phyloP scores from a whole-genome alignment of 2,113 vertebrate species.

The Zapus hudsonius region DNA sequence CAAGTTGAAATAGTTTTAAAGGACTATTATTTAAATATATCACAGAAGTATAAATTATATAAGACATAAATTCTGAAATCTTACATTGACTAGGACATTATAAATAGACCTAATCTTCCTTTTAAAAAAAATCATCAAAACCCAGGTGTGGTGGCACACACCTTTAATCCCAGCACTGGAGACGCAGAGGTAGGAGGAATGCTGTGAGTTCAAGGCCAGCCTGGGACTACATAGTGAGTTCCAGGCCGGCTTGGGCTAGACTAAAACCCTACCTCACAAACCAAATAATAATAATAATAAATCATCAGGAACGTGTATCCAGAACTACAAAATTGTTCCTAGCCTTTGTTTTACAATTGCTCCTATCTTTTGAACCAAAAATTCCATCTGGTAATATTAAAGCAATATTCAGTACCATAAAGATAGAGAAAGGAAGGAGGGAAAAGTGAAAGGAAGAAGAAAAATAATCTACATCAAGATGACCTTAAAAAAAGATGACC shows the following conservation, averaged over 20 bases:
- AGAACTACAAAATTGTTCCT: not conserved
- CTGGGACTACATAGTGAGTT: too few relatives aligned
- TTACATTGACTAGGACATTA: not conserved
- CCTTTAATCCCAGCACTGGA: too few relatives aligned
- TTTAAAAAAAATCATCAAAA: constrained; percentile 32
- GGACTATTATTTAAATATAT: not conserved
- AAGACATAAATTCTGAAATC: constrained; percentile 46
- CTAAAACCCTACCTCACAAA: too few relatives aligned
- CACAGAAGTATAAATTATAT: not conserved
- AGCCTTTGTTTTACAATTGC: not conserved
- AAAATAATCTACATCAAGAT: not conserved
- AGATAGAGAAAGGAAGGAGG: not conserved
- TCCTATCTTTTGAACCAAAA: not conserved
- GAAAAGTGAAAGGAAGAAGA: not conserved
- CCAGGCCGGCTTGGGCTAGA: too few relatives aligned
- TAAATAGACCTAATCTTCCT: not conserved
- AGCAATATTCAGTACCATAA: not conserved
- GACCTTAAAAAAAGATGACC: not conserved
- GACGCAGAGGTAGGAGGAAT: too few relatives aligned
- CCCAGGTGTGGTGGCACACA: too few relatives aligned
- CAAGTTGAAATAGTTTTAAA: constrained; percentile 37
- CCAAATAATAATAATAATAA: not conserved
- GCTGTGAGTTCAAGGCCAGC: too few relatives aligned
- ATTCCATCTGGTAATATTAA: constrained; percentile 27
- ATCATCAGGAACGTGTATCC: not conserved